phyloP scores from a whole-genome alignment of 2,113 vertebrate species.

The Gavia stellata region DNA sequence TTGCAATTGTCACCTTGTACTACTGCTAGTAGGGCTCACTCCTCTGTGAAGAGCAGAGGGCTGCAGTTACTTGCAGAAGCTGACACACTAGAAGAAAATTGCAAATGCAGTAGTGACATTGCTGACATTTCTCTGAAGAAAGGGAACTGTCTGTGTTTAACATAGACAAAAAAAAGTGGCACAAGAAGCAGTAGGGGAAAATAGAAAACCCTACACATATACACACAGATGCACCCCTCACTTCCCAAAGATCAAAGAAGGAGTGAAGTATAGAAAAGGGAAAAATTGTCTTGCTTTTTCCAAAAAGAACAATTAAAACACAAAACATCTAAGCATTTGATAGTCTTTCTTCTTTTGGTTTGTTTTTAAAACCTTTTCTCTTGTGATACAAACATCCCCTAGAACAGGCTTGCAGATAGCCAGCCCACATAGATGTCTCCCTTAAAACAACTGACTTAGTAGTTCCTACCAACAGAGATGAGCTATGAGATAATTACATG shows the following conservation, averaged over 20 bases:
- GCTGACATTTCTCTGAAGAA: not conserved
- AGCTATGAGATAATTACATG: not conserved
- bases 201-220: not conserved
- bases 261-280: not conserved
- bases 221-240: fast-evolving
- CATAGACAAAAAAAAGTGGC: fast-evolving
- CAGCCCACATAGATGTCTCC: not conserved
- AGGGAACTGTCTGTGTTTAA: not conserved
- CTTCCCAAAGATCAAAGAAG: too few species aligned
- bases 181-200: not conserved
- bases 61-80: not conserved
- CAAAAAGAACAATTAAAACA: not conserved
- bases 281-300: not conserved
- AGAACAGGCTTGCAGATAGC: not conserved
- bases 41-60: not conserved
- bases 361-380: not conserved
- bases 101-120: not conserved
- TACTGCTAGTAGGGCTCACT: not conserved
- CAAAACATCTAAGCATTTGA: not conserved
- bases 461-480: not conserved
- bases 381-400: not conserved
- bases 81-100: not conserved
- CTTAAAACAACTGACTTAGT: not conserved
- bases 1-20: not conserved
- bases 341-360: not conserved